Evolutionary conservation across 2,888 invertebrate genomes (phyloP).

Genomic region (Agrotis exclamationis): DNA sequence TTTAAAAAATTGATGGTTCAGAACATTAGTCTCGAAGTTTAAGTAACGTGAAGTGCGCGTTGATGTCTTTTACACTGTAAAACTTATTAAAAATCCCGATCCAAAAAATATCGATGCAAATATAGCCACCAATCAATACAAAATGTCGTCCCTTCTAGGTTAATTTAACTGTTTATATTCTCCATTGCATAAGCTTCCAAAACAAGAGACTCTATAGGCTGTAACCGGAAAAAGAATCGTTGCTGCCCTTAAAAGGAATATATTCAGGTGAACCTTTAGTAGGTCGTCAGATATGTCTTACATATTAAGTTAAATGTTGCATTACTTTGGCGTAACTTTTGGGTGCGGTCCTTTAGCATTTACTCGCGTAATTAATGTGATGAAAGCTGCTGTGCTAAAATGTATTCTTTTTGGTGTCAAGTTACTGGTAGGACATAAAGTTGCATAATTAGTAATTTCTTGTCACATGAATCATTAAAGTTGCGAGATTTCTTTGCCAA

Average conservation of each 20-base stretch:
- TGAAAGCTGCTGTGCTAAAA: slow-evolving; percentile 52
- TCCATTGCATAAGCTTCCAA: slow-evolving; percentile 36
- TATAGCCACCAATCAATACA: slow-evolving; percentile 21
- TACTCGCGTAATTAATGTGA: slow-evolving; percentile 54
- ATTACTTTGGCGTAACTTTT: slow-evolving; percentile 51
- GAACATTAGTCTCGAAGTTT: no score
- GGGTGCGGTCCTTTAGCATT: slow-evolving; percentile 59
- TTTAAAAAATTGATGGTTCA: no score
- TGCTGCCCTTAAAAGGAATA: slow-evolving; percentile 19
- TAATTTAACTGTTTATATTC: slow-evolving; percentile 32
- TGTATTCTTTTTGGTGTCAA: slow-evolving; percentile 33
- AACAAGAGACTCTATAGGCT: slow-evolving; percentile 13
- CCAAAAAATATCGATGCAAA: background rate
- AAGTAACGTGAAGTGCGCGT: background rate
- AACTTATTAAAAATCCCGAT: slow-evolving; percentile 5
- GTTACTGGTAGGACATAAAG: slow-evolving; percentile 18
- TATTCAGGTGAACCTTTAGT: slow-evolving; percentile 40
- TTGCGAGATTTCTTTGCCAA: background rate
- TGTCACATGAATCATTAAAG: slow-evolving; percentile 7
- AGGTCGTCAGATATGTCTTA: slow-evolving; percentile 46
- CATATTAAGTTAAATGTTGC: slow-evolving; percentile 48
- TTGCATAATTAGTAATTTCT: slow-evolving; percentile 30
- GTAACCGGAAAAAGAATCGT: slow-evolving; percentile 53
- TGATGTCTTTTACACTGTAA: background rate
- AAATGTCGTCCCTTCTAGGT: slow-evolving; percentile 7